Conservation (phyloP, 2,888 invertebrate genomes). For the Agrenia bidenticulata region DNA sequence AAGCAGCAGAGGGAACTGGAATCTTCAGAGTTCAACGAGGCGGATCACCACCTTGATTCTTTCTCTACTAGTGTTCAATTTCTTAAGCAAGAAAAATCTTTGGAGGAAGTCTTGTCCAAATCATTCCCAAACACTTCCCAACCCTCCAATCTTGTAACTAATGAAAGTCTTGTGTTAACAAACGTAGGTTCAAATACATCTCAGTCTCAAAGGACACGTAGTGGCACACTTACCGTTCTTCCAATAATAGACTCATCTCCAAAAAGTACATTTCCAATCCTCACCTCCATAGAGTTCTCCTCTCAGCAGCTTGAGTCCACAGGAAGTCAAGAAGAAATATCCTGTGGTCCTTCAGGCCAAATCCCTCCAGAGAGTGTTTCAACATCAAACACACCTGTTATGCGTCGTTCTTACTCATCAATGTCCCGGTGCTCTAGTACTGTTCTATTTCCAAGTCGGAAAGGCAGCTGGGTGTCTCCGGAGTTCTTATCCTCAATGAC, state of each 20-base stretch:
- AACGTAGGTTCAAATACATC: background rate
- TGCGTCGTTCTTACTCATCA: slow-evolving; percentile 42
- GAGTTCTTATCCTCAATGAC: slow-evolving; percentile 31
- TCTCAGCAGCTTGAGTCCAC: slow-evolving; percentile 13
- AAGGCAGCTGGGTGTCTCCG: slow-evolving; percentile 36
- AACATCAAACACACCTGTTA: slow-evolving; percentile 47
- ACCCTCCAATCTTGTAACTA: no score
- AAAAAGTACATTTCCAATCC: background rate
- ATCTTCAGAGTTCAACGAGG: background rate
- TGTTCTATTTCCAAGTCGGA: slow-evolving; percentile 38
- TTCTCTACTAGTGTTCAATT: background rate
- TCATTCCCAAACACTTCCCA: no score
- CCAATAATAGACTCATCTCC: background rate
- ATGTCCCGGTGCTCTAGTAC: slow-evolving; percentile 35
- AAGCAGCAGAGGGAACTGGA: background rate
- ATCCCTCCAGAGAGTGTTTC: slow-evolving; percentile 40
- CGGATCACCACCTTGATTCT: background rate
- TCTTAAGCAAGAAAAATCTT: background rate
- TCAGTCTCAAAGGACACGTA: background rate
- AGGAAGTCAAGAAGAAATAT: slow-evolving; percentile 24
- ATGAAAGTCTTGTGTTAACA: background rate
- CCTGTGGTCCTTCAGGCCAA: slow-evolving; percentile 5
- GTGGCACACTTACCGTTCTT: background rate
- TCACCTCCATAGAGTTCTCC: slow-evolving; percentile 6
- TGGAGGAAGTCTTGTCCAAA: no score